Evolutionary conservation across 2,113 vertebrate species (phyloP).

Genomic region (Pachypanchax playfairii): DNA sequence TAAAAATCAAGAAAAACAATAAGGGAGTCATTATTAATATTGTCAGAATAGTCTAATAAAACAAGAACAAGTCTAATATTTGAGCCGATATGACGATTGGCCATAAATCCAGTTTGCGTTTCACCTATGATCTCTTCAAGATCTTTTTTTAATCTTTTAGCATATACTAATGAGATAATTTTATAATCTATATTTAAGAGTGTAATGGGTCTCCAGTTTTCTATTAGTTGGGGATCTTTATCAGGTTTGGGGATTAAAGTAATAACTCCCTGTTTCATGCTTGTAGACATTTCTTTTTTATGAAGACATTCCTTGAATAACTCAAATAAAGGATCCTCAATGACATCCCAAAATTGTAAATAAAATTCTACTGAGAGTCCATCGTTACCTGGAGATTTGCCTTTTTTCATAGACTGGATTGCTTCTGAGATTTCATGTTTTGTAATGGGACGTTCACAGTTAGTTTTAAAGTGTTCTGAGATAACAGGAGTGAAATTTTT

Average conservation of each 20-base stretch:
- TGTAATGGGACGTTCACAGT: background rate
- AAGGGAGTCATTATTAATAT: too few species aligned
- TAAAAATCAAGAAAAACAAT: too few species aligned
- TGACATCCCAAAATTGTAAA: background rate
- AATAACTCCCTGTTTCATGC: background rate
- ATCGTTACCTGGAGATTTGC: background rate
- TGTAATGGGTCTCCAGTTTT: conserved; percentile 4
- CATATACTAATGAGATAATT: background rate
- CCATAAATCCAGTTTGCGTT: too few species aligned
- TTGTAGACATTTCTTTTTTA: background rate
- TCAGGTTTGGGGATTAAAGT: background rate
- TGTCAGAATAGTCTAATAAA: too few species aligned
- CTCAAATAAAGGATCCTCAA: background rate
- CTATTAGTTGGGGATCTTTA: background rate
- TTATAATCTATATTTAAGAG: conserved; percentile 1
- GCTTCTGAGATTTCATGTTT: background rate
- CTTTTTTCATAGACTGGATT: background rate
- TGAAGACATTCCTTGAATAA: background rate
- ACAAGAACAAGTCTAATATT: too few species aligned
- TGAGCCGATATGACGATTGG: too few species aligned
- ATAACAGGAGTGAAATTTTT: background rate
- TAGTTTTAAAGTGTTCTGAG: background rate
- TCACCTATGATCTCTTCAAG: too few species aligned
- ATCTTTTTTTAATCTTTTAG: too few species aligned
- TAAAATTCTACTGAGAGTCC: background rate